Base-by-base conservation (phyloP, 2,113 vertebrate genomes). In the Crotalus viridis region DNA sequence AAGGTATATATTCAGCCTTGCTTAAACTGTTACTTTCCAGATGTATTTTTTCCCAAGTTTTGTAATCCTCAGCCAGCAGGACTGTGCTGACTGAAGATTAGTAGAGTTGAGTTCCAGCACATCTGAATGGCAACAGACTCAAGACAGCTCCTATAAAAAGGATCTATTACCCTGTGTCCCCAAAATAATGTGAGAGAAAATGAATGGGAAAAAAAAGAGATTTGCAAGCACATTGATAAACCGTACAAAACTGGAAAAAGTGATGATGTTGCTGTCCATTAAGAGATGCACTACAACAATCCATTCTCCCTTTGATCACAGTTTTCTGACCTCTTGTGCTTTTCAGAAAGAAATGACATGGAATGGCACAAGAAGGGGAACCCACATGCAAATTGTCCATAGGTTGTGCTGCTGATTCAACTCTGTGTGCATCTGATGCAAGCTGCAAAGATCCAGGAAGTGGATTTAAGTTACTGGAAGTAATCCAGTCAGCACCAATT, bases 401-500 rank as follows among this genome's bases (percentile, higher is more conserved):
- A 88, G 89, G 59, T 85, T 94, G 89, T 46, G 0, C 95, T 94
- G 94, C 89, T 69, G 22, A 10, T 0, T 1, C 93, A 92, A 91
- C 64, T 93, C 95, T 91, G 7, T 52, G 55, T 57, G 94, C 92
- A 26, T 89, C 94, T 91, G 92, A 94, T 92, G 87, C 94, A 88
- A 94, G 92, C 86, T 92, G 61, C 28, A 57, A 89, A 4, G 91
- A 90, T 94, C 59, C 56, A 5, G 28, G 81, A 94, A 87, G 89
- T 91, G 92, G 52, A 92, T 92, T 95, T 90, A 91, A 81, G 94
- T 95, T 93, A 95, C 96, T 96, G 96, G 97, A 97, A 93, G 86
- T 95, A 0, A 1, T 97, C 96, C 96, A 97, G 96, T 96, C 85
- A 97, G 97, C 97, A 97, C 97, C 97, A 96, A 95, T 96, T 95